These are phyloP conservation scores for Scaptomyza polygonia DNA, from an alignment of 2,888 invertebrate genomes.

Conservation along the genomic window DNA sequence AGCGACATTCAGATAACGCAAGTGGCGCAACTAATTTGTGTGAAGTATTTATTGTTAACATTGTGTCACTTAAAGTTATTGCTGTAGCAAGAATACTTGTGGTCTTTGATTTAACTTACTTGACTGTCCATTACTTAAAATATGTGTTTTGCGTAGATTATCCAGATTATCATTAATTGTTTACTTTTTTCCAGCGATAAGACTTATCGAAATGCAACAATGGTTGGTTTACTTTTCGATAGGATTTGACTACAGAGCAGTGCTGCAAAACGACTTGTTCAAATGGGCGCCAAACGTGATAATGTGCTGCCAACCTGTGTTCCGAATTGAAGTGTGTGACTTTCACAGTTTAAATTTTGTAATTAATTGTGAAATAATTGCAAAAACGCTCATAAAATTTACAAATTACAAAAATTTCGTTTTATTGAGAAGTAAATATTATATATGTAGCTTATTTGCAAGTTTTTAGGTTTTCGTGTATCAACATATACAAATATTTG, in stretches of 20 bases:
- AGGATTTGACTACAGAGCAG: neutral
- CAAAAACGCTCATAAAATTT: neutral
- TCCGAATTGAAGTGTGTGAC: neutral
- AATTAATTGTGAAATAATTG: neutral
- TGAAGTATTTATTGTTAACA: conserved; percentile 30
- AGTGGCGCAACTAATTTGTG: conserved; percentile 46
- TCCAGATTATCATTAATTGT: conserved; percentile 45
- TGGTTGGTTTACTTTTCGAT: neutral
- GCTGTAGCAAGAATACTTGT: neutral
- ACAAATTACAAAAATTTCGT: neutral
- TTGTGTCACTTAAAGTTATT: neutral
- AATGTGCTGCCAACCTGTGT: conserved; percentile 22
- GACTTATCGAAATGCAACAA: conserved; percentile 24
- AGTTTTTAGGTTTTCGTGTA: neutral
- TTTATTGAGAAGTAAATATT: neutral
- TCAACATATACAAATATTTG: neutral
- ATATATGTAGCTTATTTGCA: neutral
- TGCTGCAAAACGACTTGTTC: conserved; percentile 4
- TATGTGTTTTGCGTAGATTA: conserved; percentile 38
- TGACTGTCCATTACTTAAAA: conserved; percentile 82
- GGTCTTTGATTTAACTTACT: conserved; percentile 56
- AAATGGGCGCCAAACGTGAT: conserved; percentile 6
- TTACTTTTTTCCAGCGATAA: conserved; percentile 46
- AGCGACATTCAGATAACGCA: conserved; percentile 57
- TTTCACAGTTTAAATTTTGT: conserved; percentile 17